Conservation (phyloP, 1,140 invertebrate species). For the Drosophila azteca region DNA sequence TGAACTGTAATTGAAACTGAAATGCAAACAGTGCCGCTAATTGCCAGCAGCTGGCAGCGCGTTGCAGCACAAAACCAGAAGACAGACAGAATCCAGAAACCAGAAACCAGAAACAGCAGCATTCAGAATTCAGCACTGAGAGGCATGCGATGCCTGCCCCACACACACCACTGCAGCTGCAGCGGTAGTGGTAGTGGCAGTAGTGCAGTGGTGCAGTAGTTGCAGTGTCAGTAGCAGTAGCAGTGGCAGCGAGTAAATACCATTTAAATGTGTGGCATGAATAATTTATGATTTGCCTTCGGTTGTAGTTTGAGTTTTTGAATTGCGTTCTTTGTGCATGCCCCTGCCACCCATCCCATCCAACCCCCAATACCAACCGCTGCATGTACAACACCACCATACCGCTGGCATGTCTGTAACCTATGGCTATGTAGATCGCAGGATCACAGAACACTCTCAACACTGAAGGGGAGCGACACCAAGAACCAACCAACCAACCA, state of each 20-base stretch:
- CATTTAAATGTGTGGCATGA: slow-evolving; percentile 72
- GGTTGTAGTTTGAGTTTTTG: slow-evolving; percentile 35
- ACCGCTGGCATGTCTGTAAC: slow-evolving; percentile 18
- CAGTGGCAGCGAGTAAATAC: slow-evolving; percentile 46
- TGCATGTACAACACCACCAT: slow-evolving; percentile 16
- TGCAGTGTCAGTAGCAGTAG: background rate
- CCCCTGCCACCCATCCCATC: background rate
- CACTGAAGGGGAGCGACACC: slow-evolving; percentile 2
- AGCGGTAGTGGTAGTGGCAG: no score
- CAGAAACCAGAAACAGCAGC: slow-evolving; percentile 7
- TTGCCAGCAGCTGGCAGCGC: slow-evolving; percentile 59
- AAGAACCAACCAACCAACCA: background rate
- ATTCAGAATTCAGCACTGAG: background rate
- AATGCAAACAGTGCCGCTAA: slow-evolving; percentile 69
- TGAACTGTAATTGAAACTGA: slow-evolving; percentile 82
- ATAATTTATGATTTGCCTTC: slow-evolving; percentile 73
- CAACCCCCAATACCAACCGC: slow-evolving; percentile 6
- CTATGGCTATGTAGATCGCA: slow-evolving; percentile 14
- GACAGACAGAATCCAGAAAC: background rate
- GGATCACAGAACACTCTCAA: slow-evolving; percentile 23
- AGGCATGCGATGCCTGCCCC: no score
- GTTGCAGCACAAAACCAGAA: slow-evolving; percentile 14
- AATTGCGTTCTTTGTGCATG: slow-evolving; percentile 41
- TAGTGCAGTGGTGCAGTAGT: no score
- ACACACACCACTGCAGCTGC: no score